phyloP scores from a whole-genome alignment of 2,113 vertebrate species.

The Eonycteris spelaea region DNA sequence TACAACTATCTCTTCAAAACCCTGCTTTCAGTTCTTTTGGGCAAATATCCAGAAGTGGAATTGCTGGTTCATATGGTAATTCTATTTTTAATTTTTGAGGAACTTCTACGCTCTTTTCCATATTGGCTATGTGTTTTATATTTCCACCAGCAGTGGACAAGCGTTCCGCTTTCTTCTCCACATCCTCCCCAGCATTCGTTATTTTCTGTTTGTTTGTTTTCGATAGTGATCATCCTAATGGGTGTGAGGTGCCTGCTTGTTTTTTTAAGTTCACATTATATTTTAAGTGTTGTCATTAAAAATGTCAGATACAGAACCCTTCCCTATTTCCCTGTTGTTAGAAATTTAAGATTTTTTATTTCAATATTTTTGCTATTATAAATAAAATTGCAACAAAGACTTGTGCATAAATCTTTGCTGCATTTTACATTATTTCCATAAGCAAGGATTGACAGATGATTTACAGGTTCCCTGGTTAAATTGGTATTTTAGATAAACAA shows the following conservation, averaged over 20 bases:
- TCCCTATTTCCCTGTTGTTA: not conserved
- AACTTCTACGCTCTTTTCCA: not conserved
- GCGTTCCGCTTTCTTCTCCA: not conserved
- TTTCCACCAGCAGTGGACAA: not conserved
- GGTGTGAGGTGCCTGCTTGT: not conserved
- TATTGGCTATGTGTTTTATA: not conserved
- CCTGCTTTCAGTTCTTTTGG: not conserved
- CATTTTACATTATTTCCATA: slow-evolving; percentile 25
- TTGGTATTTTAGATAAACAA: slow-evolving; percentile 30
- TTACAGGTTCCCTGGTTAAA: not conserved
- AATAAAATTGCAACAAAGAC: slow-evolving; percentile 23
- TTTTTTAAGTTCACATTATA: not conserved
- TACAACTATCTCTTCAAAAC: not conserved
- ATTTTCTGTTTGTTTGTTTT: not conserved
- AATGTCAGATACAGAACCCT: not conserved
- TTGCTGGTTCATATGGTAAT: not conserved
- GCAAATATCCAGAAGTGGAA: not conserved
- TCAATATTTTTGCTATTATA: slow-evolving; percentile 26
- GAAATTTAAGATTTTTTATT: not conserved
- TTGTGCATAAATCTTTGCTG: not conserved
- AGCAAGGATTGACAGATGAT: not conserved
- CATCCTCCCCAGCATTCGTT: not conserved
- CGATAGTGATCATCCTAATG: not conserved
- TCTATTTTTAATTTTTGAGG: not conserved
- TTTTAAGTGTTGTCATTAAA: not conserved